phyloP scores from a whole-genome alignment of 2,797 vertebrate genomes.

The Notoglanidium macrostoma region DNA sequence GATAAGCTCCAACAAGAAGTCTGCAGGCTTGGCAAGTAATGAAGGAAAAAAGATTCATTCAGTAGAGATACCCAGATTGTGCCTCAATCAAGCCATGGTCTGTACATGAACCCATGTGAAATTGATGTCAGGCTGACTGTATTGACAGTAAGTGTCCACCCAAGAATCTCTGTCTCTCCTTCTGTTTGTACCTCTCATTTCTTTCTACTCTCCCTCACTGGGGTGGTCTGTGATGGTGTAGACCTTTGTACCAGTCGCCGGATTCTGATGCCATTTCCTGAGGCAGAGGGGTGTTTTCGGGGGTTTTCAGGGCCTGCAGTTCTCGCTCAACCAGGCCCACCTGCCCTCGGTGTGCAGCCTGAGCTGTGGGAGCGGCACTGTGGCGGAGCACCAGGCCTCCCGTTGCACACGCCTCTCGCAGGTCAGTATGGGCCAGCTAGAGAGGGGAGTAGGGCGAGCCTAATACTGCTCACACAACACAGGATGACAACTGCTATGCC shows the following conservation, averaged over 20 bases:
- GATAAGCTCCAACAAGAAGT: constrained; percentile 45
- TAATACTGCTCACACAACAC: constrained; percentile 15
- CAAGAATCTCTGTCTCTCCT: constrained; percentile 61
- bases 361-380: constrained; percentile 82
- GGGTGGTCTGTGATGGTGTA: constrained; percentile 57
- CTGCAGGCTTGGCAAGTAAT: constrained; percentile 61
- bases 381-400: constrained; percentile 75
- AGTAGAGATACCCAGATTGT: constrained; percentile 10
- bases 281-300: constrained; percentile 78
- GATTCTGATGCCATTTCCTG: constrained; percentile 79
- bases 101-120: constrained; percentile 57
- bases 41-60: constrained; percentile 43
- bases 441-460: constrained; percentile 61
- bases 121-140: constrained; percentile 66
- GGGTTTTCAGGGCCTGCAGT: constrained; percentile 76
- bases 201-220: constrained; percentile 59
- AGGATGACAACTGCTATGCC: neutral
- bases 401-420: constrained; percentile 75
- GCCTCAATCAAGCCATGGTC: constrained; percentile 33
- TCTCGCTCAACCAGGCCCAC: constrained; percentile 75
- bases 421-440: constrained; percentile 77
- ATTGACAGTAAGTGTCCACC: constrained; percentile 70
- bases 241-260: constrained; percentile 79
- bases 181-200: constrained; percentile 66
- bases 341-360: constrained; percentile 74